Conservation (phyloP, 2,797 vertebrate genomes). For the Phylloscopus collybita region DNA sequence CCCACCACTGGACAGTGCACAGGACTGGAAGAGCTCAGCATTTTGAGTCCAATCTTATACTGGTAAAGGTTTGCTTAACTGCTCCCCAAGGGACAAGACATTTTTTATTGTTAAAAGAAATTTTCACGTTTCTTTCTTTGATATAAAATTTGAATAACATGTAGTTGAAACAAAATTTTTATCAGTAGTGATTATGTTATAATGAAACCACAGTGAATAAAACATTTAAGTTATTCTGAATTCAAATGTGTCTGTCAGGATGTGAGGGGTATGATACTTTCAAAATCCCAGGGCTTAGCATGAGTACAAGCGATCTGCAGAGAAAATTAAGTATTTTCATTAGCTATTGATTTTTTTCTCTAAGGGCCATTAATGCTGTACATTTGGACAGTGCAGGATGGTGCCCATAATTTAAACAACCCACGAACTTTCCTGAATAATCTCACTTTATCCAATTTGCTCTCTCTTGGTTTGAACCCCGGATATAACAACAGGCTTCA, state of each 20-base stretch:
- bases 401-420: background rate
- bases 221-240: background rate
- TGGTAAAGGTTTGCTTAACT: background rate
- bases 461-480: background rate
- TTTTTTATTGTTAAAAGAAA: background rate
- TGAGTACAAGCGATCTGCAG: background rate
- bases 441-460: background rate
- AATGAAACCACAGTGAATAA: conserved; percentile 11
- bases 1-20: background rate
- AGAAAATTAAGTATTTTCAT: conserved; percentile 37
- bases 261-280: background rate
- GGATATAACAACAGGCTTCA: conserved; percentile 20
- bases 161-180: background rate
- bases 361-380: background rate
- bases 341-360: conserved; percentile 24
- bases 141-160: background rate
- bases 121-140: background rate
- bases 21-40: background rate
- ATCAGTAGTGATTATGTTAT: background rate
- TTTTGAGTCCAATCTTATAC: background rate
- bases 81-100: background rate
- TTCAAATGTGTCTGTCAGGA: background rate
- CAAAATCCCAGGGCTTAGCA: conserved; percentile 23
- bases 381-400: background rate
- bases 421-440: conserved; percentile 29